A percentile compares a stretch with the other conserved stretches of the same genome.
Conservation (phyloP, 2,797 vertebrate species). For the Brachyrhaphis roseni region DNA sequence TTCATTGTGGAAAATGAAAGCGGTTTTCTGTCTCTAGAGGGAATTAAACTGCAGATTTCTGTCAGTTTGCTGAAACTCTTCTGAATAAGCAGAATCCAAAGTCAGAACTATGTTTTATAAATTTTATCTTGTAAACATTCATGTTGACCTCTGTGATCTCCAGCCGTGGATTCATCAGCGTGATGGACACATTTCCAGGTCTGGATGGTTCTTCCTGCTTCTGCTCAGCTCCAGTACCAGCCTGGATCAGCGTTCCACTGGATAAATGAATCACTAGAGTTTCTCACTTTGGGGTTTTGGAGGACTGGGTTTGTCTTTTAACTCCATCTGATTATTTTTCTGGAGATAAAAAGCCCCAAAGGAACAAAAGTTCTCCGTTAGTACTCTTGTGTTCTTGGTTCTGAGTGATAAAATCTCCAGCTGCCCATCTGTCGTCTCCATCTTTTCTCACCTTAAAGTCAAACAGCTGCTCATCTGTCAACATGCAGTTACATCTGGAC, state of each 20-base stretch:
- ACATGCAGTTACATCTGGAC: not conserved
- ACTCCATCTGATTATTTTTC: not conserved
- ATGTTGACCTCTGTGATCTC: not conserved
- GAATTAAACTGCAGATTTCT: not conserved
- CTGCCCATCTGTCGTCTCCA: not conserved
- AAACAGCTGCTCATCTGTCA: slow-evolving; percentile 1
- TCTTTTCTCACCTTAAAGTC: slow-evolving; percentile 5
- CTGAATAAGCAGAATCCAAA: not conserved
- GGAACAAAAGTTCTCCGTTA: not conserved
- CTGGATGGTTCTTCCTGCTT: not conserved
- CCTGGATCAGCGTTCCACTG: not conserved
- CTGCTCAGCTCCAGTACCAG: not conserved
- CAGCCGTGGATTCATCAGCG: not conserved
- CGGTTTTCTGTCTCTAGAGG: not conserved
- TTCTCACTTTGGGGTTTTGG: not conserved
- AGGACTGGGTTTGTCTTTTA: not conserved
- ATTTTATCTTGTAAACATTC: not conserved
- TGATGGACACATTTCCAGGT: not conserved
- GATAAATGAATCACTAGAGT: not conserved
- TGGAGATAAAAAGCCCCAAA: not conserved
- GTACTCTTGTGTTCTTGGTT: not conserved
- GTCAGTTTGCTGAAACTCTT: too few relatives aligned
- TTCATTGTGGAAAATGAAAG: not conserved
- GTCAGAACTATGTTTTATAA: not conserved
- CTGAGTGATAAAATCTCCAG: not conserved